These are phyloP conservation scores for Hypothenemus hampei DNA, from an alignment of 1,140 invertebrate species.

Conservation along the genomic window DNA sequence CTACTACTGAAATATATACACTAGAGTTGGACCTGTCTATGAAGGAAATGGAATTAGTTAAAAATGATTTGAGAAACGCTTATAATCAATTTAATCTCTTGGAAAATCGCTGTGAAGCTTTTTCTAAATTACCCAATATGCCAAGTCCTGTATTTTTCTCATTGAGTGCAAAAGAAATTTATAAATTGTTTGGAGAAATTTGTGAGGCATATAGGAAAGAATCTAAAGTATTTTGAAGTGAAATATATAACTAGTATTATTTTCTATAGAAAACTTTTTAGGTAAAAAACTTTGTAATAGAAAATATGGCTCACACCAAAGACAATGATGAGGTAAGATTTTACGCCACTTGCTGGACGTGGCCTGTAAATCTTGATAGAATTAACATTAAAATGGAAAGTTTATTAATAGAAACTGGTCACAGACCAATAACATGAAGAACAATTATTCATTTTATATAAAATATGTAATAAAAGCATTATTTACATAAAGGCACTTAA, in stretches of 20 bases:
- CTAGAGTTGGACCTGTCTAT: conserved; percentile 33
- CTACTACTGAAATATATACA: conserved; percentile 29
- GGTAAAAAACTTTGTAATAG: conserved; percentile 39
- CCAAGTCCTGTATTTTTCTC: conserved; percentile 37
- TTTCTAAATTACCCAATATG: conserved; percentile 37
- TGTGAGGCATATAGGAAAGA: conserved; percentile 36
- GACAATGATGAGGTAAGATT: conserved; percentile 40
- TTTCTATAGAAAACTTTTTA: conserved; percentile 25
- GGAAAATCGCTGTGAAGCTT: conserved; percentile 33
- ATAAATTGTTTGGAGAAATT: conserved; percentile 27
- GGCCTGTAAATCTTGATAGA: conserved; percentile 34
- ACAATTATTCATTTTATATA: no score
- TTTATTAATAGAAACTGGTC: conserved; percentile 40
- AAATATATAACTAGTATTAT: background rate
- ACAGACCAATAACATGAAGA: conserved; percentile 32
- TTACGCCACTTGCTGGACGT: conserved; percentile 37
- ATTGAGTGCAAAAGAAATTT: conserved; percentile 25
- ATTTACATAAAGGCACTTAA: conserved; percentile 1
- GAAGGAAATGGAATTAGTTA: conserved; percentile 31
- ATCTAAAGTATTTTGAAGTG: conserved; percentile 33
- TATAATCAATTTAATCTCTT: conserved; percentile 25
- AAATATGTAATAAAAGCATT: no score
- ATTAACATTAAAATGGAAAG: conserved; percentile 37
- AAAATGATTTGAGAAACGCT: conserved; percentile 25
- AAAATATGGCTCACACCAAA: conserved; percentile 41